Evolutionary conservation across 2,113 vertebrate species (phyloP), one percentile per base, ranked within the genome.

Genomic region (Limanda limanda): DNA sequence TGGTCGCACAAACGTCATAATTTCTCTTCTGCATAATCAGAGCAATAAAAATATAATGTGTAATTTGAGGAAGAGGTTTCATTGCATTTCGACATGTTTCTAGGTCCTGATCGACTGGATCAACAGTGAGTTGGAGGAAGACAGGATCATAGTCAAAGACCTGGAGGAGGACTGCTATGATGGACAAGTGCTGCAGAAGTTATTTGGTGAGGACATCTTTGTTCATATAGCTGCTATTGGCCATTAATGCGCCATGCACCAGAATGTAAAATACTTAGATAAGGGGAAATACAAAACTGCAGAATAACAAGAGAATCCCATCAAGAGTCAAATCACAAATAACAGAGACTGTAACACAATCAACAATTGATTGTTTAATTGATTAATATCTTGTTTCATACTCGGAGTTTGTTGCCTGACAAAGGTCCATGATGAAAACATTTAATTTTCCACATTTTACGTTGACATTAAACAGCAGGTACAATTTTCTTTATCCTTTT

Each of bases 91-190:
- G 5, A 37, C 40, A 63, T 74, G 58, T 40, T 5, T 73, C 23
- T 86, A 99, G 98, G 97, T 97, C 52, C 95, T 99, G 7, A 96
- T 96, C 35, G 96, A 98, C 90, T 99, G 98, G 98, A 95, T 98
- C 86, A 99, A 98, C 24, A 96, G 95, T 18, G 98, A 98, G 58
- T 84, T 99, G 89, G 97, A 96, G 70, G 97, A 98, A 77, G 98
- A 99, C 37, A 91, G 98, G 77, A 99, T 99, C 92, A 98, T 99
- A 1, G 97, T 99, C 79, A 99, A 98, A 78, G 95, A 97, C 73
- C 94, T 99, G 71, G 97, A 99, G 79, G 97, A 99, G 76, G 98
- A 99, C 71, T 95, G 98, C 9, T 99, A 98, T 0, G 98, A 99
- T 7, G 98, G 98, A 27, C 98, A 99, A 85, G 97, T 99, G 88